Base-by-base conservation (phyloP, 2,113 vertebrate genomes). In the Pogonocichla stellata region DNA sequence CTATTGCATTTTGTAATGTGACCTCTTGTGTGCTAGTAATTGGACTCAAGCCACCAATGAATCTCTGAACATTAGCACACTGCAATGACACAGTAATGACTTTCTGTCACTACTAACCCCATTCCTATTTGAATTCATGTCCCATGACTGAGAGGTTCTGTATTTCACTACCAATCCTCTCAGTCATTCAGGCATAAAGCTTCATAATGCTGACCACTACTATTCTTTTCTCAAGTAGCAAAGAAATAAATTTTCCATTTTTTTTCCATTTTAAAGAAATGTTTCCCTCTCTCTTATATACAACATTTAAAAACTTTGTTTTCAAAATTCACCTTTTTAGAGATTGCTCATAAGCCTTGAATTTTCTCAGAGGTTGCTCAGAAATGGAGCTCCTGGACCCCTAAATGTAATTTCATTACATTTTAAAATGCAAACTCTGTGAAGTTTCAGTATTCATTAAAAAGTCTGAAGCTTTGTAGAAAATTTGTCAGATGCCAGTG, bases 21-120 rank as follows among this genome's bases (percentile, higher is more conserved):
- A 77, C 54, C 58, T 72, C 75, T 56, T 64, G 61, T 66, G 66
- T 72, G 48, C 53, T 60, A 51, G 33, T 33, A 77, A 77, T 40
- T 92, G 75, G 67, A 95, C 66, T 70, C 53, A 95, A 93, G 93
- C 86, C 90, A 92, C 71, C 93, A 82, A 90, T 86, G 92, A 77
- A 79, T 96, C 93, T 96, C 87, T 92, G 80, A 92, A 19, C 60
- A 23, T 86, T 93, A 96, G 73, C 77, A 92, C 80, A 74, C 90
- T 90, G 81, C 84, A 88, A 74, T 82, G 67, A 83, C 81, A 90
- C 11, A 31, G 77, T 94, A 97, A 97, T 92, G 96, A 92, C 93
- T 97, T 97, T 96, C 96, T 97, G 95, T 95, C 96, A 93, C 91
- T 96, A 89, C 72, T 95, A 86, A 95, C 94, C 84, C 86, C 50